Conservation (phyloP, 2,797 vertebrate genomes). For the Sphenodon punctatus region DNA sequence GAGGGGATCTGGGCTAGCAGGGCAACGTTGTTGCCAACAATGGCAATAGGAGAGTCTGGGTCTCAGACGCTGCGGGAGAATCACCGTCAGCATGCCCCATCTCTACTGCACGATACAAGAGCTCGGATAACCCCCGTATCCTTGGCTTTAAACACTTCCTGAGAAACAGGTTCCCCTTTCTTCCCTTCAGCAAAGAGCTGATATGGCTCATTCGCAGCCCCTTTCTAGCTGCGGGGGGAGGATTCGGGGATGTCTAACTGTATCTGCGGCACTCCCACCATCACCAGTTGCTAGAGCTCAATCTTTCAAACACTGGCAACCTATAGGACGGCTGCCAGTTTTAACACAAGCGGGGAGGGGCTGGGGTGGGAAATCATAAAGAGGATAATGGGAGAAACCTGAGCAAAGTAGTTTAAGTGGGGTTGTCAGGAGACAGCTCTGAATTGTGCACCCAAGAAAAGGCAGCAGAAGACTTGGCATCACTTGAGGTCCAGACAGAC, state of each 20-base stretch:
- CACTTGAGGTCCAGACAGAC: too few relatives aligned
- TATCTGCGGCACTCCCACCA: neutral
- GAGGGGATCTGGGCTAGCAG: too few relatives aligned
- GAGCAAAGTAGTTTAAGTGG: neutral
- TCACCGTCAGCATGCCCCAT: too few relatives aligned
- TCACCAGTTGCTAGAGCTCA: neutral
- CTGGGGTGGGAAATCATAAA: too few relatives aligned
- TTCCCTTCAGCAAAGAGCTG: neutral
- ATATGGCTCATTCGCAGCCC: neutral
- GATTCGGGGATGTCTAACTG: neutral
- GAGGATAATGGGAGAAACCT: neutral
- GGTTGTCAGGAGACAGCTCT: neutral
- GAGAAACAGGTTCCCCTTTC: neutral
- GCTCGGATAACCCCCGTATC: neutral
- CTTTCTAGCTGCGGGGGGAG: neutral
- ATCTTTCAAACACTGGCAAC: neutral
- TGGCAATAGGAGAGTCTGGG: too few relatives aligned
- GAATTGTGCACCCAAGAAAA: neutral
- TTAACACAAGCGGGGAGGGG: neutral
- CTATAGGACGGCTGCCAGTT: neutral
- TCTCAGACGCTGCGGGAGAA: too few relatives aligned
- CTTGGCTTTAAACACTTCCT: neutral
- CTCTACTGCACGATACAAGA: neutral
- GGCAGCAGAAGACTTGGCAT: too few relatives aligned
- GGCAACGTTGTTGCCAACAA: too few relatives aligned